Evolutionary conservation across 2,888 invertebrate genomes (phyloP), one percentile per base, ranked within the genome.

Genomic region (Ectobius pallidus): DNA sequence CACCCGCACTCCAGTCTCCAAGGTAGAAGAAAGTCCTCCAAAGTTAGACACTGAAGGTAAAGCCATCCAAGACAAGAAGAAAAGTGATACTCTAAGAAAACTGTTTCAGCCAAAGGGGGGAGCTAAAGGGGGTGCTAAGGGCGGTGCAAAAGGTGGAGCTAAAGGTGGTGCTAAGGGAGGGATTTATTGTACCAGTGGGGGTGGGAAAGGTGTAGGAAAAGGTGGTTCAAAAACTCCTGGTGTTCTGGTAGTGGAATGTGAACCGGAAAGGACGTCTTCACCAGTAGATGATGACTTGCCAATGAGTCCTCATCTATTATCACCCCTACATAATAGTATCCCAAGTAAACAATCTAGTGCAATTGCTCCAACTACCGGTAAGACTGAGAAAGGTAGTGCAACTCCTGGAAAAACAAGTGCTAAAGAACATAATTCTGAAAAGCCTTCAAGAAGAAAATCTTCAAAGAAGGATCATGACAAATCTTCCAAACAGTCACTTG

Each of bases 211-310:
- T 18, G 83, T 84, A 77, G 91, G 91, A 1, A 70, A 71, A 34
- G 74, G 72, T 3, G 75, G 75, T 30, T 69, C 71, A 16, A 71
- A 71, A 58, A 74, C 74, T 80, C 90, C 89, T 2, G 91, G 91
- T 77, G 92, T 92, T 69, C 89, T 92, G 69, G 89, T 92, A 70
- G 89, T 91, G 74, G 92, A 91, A 77, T 85, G 86, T 76, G 85
- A 86, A 52, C 86, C 86, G 76, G 87, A 87, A 78, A 79, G 83
- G 58, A 73, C 69, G 62, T 63, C 46, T 27, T 42, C 68, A 20
- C 30, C 69, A 4, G 70, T 65, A 22, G n/a, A 71, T 34, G 83
- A 84, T 77, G 75, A 80, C 6, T 74, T 77, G 18, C 75, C 76
- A 25, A 76, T 78, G 70, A 78, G 81, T 32, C 82, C 81, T 72